Evolutionary conservation across 2,113 vertebrate genomes (phyloP), one percentile per base, ranked within the genome.

Genomic region (Grammomys surdaster): DNA sequence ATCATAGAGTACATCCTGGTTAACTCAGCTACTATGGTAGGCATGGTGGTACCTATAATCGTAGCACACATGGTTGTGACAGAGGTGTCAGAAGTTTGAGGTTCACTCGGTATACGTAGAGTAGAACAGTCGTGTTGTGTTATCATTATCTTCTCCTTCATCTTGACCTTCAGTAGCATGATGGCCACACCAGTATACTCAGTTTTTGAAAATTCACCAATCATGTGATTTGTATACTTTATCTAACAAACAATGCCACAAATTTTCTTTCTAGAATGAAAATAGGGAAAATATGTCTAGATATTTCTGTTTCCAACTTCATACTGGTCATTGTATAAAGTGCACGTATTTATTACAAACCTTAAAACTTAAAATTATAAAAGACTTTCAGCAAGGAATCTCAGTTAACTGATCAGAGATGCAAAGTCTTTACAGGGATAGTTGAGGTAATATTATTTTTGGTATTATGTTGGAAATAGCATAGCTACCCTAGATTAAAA

Each of bases 361-460:
- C 88, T 92, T 65, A 73, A 81, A 43, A 56, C 67, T 70, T 91
- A 81, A 67, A 67, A 46, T 65, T 76, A n/a, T 67, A 56, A 86
- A 94, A 77, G n/a, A 31, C 46, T 28, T 73, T 73, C 54, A 88
- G 46, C 56, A 88, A 92, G 54, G 65, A 75, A 88, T 46, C 16
- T 58, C 73, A 54, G 40, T 70, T 33, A 80, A 10, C 43, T 31
- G 43, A 75, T n/a, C 75, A 75, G 36, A 81, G 26, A 36, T 80
- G 20, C 28, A 56, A 63, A 78, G 33, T 17, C 19, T 28, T 17
- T 51, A 67, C 56, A 77, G 36, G n/a, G 43, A 36, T 58, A 81
- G 46, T 0, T 46, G 26, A 81, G 14, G 36, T 7, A 73, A 65
- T 73, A 26, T 81, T 54, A 63, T 36, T 80, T 80, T 80, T 81